Base-by-base conservation (phyloP, 1,140 invertebrate genomes). In the Formica selysi region DNA sequence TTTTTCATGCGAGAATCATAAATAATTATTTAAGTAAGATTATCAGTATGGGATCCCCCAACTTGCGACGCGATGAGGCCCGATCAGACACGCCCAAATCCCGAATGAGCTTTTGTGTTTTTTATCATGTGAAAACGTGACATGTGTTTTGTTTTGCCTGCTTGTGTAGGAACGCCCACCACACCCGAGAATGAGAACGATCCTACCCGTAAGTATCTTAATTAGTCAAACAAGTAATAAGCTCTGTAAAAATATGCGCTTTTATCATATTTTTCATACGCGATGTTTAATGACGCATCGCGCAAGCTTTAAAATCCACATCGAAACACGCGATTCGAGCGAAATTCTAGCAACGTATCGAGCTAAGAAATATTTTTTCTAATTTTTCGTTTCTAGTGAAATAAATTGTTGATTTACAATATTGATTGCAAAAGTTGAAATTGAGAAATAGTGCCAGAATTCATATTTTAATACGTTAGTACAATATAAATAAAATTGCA, bases 211-310 rank as follows among this genome's bases (percentile, higher is more conserved):
- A 96, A 96, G 95, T 96, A 96, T 94, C 86, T 91, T 91, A 92
- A 88, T 92, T 99, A 97, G 98, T 98, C 98, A 93, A 86, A 71
- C 54, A 48, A 61, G 19, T 83, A 83, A 83, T 83, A 74, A 83
- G 78, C 78, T 81, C 38, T 44, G 67, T 81, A 59, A 81, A 73
- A 68, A 19, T 19, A 19, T 81, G 19, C 51, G 26, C 67, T 81
- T 81, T 19, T 16, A 29, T n/a, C 67, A 38, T 51, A 38, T 73
- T 81, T 73, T 11, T 44, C 54, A 48, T 26, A 26, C 19, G 26
- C 67, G 41, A 65, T 48, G 41, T 32, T 26, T 19, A 62, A 38
- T 65, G 64, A n/a, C 32, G 26, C 16, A 22, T n/a, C 36, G 13
- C 68, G 68, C 61, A 71, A 70, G 38, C 48, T 65, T 44, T n/a